Base-by-base conservation (phyloP, 2,113 vertebrate species). In the Oreochromis tanganicae region DNA sequence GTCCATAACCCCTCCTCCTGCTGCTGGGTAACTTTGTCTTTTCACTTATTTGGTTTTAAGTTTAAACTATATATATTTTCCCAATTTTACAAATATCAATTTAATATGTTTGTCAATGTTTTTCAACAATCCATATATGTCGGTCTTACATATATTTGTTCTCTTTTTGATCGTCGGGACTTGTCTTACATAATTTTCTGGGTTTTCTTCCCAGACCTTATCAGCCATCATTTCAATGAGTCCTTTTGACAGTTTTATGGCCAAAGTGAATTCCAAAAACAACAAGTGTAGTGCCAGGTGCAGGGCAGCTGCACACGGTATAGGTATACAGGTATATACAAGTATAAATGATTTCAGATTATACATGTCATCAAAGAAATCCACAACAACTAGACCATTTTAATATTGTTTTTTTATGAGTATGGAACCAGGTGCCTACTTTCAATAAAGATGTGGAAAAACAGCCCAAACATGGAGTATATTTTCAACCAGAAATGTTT, bases 161-260 rank as follows among this genome's bases (percentile, higher is more conserved):
- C 17, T 7, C 32, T 7, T 66, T 66, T 66, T 66, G 32, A 36
- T 0, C 1, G 0, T 36, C 16, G 0, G 32, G 32, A 63, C 3
- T 36, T 19, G 29, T 34, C 57, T 61, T 11, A 10, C 5, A 34
- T 6, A 63, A 63, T 9, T 63, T 63, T 63, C 29, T 63, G 5
- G 14, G 27, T 61, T 61, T 61, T 32, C 57, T 32, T 34, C 16
- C 57, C 29, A 34, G 57, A 61, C 57, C 29, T 61, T 3, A 36
- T n/a, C 32, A 36, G 1, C 61, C 19, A 66, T 38, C 61, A 66
- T 66, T 12, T 66, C 6, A 36, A 36, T 36, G n/a, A n/a, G 6
- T 66, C 0, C 17, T 0, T 66, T 66, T 36, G 32, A 0, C 61
- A 1, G 4, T 66, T 66, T 66, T 3, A n/a, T 66, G 61, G 1